phyloP scores from a whole-genome alignment of 2,888 invertebrate genomes.

The Pheosia tremula region DNA sequence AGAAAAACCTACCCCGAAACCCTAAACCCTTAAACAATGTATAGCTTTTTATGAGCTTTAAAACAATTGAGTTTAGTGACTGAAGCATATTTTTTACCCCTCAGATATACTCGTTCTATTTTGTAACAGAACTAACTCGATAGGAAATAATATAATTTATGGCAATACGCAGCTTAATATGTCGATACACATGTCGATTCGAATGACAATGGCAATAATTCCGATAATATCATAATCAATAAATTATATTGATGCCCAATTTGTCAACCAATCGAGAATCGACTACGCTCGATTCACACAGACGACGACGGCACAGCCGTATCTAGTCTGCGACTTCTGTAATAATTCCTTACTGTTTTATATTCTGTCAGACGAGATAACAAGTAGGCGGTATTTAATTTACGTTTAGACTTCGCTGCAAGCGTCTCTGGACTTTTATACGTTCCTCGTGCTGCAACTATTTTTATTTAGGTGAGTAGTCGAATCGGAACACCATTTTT shows the following conservation, averaged over 20 bases:
- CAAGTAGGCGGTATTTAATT: constrained; percentile 5
- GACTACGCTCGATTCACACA: not conserved
- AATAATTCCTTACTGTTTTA: constrained; percentile 4
- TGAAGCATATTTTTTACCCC: no score
- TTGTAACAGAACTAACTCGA: no score
- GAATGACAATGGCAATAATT: constrained; percentile 19
- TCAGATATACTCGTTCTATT: no score
- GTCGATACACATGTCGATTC: constrained; percentile 17
- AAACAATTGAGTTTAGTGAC: not conserved
- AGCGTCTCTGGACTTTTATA: not conserved
- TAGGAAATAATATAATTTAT: no score
- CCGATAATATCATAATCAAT: constrained; percentile 31
- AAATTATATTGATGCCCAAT: constrained; percentile 30
- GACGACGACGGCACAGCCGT: not conserved
- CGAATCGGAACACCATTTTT: not conserved
- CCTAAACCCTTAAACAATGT: no score
- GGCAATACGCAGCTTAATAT: not conserved
- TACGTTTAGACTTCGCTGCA: not conserved
- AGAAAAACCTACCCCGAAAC: no score
- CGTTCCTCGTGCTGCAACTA: constrained; percentile 1
- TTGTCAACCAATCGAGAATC: constrained; percentile 16
- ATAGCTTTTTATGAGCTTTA: no score
- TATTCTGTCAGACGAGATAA: constrained; percentile 4
- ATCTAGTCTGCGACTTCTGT: not conserved
- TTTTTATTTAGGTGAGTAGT: not conserved